Conservation (phyloP, 2,888 invertebrate genomes). For the Fragum sueziense region DNA sequence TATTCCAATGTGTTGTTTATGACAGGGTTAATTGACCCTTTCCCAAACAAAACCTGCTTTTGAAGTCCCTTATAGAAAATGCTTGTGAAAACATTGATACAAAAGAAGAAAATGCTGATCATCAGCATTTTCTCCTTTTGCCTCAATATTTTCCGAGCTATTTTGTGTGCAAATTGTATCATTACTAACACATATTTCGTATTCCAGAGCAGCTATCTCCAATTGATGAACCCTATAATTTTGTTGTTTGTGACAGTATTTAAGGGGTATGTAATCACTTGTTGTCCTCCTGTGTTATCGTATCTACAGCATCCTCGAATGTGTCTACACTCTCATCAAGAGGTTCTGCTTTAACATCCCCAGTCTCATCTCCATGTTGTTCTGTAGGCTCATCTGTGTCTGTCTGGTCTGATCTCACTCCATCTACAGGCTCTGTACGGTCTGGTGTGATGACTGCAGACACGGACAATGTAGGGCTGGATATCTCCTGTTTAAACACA, state of each 20-base stretch:
- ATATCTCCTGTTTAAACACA: slow-evolving; percentile 42
- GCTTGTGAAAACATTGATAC: no score
- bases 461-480: slow-evolving; percentile 38
- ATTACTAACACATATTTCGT: no score
- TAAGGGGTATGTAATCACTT: background rate
- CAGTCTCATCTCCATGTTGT: background rate
- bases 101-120: no score
- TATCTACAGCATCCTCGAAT: slow-evolving; percentile 48
- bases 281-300: background rate
- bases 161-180: no score
- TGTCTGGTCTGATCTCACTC: background rate
- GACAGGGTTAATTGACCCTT: no score
- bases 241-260: background rate
- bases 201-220: no score
- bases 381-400: background rate
- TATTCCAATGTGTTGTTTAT: no score
- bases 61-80: no score
- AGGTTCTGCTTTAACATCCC: slow-evolving; percentile 1
- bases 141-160: no score
- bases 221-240: no score
- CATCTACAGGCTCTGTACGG: background rate
- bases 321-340: slow-evolving; percentile 27
- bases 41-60: no score
- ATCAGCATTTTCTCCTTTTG: no score
- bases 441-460: slow-evolving; percentile 20